Evolutionary conservation across 2,797 vertebrate genomes (phyloP).

Genomic region (Rhincodon typus): DNA sequence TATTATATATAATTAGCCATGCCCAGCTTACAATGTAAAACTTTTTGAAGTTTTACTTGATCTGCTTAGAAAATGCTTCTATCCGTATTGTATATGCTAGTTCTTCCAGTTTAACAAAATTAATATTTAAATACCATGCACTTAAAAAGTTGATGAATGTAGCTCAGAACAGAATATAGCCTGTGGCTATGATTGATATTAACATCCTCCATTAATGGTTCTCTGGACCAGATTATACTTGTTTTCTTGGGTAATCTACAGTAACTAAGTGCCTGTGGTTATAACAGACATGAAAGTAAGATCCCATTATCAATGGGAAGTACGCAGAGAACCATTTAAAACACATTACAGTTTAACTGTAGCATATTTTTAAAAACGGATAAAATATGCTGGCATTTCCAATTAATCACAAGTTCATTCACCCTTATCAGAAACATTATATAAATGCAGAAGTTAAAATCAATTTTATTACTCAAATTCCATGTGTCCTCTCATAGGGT

Average conservation of each 20-base stretch:
- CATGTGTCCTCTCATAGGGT: too few relatives aligned
- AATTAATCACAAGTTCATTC: slow-evolving; percentile 7
- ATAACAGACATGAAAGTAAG: slow-evolving; percentile 9
- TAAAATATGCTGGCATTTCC: not conserved
- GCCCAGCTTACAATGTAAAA: not conserved
- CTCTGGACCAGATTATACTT: slow-evolving; percentile 15
- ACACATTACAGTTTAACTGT: not conserved
- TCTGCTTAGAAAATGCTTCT: not conserved
- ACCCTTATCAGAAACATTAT: not conserved
- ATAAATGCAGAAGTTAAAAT: not conserved
- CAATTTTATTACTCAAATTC: not conserved
- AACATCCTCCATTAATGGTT: slow-evolving; percentile 26
- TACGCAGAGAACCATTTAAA: not conserved
- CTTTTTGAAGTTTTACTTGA: not conserved
- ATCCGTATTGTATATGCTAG: not conserved
- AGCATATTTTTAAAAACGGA: not conserved
- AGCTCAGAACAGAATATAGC: not conserved
- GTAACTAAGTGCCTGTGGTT: slow-evolving; percentile 30
- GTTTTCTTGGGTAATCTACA: slow-evolving; percentile 9
- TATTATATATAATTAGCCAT: not conserved
- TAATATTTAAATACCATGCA: slow-evolving; percentile 12
- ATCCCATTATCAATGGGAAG: slow-evolving; percentile 26
- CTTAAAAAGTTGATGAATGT: not conserved
- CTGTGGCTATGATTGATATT: not conserved
- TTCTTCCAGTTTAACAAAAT: not conserved